phyloP scores from a whole-genome alignment of 2,797 vertebrate genomes.

The Dipus sagitta region DNA sequence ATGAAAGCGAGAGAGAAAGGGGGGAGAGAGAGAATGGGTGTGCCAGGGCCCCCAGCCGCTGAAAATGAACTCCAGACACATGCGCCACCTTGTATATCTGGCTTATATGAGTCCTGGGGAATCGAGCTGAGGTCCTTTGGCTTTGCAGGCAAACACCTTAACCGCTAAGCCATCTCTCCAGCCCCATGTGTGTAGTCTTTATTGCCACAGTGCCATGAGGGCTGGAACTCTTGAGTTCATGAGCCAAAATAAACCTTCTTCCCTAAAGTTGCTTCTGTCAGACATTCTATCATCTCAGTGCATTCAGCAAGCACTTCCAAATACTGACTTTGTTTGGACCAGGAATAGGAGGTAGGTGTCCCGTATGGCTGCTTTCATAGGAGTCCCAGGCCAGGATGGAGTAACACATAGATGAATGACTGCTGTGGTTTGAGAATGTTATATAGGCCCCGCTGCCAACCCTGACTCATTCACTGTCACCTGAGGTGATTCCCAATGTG shows the following conservation, averaged over 20 bases:
- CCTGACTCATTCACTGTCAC: background rate
- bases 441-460: background rate
- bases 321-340: fast-evolving
- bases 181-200: background rate
- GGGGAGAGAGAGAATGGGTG: too few species aligned
- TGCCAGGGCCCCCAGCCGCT: too few species aligned
- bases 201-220: background rate
- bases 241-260: background rate
- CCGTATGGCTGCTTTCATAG: background rate
- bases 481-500: background rate
- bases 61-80: too few species aligned
- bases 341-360: background rate
- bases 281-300: background rate
- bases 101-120: too few species aligned
- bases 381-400: background rate
- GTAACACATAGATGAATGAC: background rate
- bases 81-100: too few species aligned
- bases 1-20: too few species aligned
- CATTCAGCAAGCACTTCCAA: background rate
- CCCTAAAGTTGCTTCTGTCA: background rate
- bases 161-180: too few species aligned
- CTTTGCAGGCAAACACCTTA: too few species aligned
- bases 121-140: too few species aligned
- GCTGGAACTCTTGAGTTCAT: background rate
- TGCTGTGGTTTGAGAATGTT: background rate